Base-by-base conservation (phyloP, 2,888 invertebrate genomes). In the Neoscelio sp. region DNA sequence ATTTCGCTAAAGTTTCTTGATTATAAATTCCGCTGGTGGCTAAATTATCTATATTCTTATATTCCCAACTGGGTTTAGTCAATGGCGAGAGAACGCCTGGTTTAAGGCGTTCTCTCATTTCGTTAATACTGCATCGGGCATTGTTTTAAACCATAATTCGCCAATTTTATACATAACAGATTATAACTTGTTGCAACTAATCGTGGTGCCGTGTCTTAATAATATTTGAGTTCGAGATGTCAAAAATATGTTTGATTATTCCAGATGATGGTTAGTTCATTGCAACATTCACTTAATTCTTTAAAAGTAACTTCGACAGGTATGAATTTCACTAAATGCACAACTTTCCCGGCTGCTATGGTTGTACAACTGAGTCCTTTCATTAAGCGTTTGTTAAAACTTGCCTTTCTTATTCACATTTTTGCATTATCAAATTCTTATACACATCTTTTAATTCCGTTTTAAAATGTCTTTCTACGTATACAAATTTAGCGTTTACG, bases 401-500 rank as follows among this genome's bases (percentile, higher is more conserved):
- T n/a, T n/a, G 82, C 40, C 82, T 48, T 20, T 83, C 81, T 2
- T 83, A 0, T 3, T 81, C 28, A 23, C 86, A 87, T 28, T 79
- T 62, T 20, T 84, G 73, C 8, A 75, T 54, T 5, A 85, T 12
- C 0, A 84, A 71, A n/a, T 85, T 77, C 2, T 40, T 12, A 23
- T 85, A 85, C 0, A 84, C 17, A 1, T 28, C 4, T 5, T 80
- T 56, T 2, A 85, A 18, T 8, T 73, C 58, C 6, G 54, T 42
- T 23, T 82, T 79, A 2, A 83, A 73, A 1, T 83, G 75, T 54
- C 82, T 80, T 73, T 85, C 84, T 1, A 83, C 80, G 52, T 85
- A 85, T 5, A 86, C 48, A 4, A 86, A 83, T 74, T 85, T 85
- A 1, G 81, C 71, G 26, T 83, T 84, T 0, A 83, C 60, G 30